A percentile compares a stretch with the other conserved stretches of the same genome.
Evolutionary conservation across 1,140 invertebrate species (phyloP).

Genomic region (Macrotrachela quadricornifera): DNA sequence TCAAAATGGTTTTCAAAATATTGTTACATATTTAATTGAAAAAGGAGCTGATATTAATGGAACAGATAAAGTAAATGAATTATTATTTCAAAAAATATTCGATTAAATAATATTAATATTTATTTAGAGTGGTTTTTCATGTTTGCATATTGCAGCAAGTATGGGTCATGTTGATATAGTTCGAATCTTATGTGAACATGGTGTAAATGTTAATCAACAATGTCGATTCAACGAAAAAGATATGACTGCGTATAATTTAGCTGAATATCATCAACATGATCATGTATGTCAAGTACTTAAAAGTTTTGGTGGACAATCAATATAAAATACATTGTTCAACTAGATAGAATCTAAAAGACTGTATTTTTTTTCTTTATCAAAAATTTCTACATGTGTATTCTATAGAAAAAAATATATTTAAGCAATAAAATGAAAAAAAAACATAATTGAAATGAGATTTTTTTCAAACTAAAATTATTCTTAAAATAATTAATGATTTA

Average conservation of each 20-base stretch:
- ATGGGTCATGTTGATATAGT: constrained; percentile 6
- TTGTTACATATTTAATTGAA: constrained; percentile 8
- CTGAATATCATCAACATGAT: constrained; percentile 1
- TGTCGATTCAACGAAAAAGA: not conserved
- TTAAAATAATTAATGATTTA: too few species aligned
- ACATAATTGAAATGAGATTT: too few species aligned
- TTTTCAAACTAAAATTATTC: too few species aligned
- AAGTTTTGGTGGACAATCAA: not conserved
- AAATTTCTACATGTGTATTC: too few species aligned
- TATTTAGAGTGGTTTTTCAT: constrained; percentile 7
- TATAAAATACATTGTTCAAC: too few species aligned
- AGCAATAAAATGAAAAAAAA: too few species aligned
- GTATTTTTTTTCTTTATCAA: too few species aligned
- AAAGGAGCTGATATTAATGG: constrained; percentile 9
- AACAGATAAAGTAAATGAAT: constrained; percentile 7
- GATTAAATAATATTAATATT: not conserved
- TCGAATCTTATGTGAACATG: constrained; percentile 4
- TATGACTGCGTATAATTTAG: constrained; percentile 7
- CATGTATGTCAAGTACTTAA: constrained; percentile 5
- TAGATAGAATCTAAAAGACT: too few species aligned
- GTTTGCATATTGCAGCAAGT: constrained; percentile 8
- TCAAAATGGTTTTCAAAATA: constrained; percentile 8
- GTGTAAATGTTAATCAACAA: not conserved
- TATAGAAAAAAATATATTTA: too few species aligned
- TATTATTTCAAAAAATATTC: not conserved